Conservation (phyloP, 2,797 vertebrate genomes). For the Myoxocephalus aenaeus region DNA sequence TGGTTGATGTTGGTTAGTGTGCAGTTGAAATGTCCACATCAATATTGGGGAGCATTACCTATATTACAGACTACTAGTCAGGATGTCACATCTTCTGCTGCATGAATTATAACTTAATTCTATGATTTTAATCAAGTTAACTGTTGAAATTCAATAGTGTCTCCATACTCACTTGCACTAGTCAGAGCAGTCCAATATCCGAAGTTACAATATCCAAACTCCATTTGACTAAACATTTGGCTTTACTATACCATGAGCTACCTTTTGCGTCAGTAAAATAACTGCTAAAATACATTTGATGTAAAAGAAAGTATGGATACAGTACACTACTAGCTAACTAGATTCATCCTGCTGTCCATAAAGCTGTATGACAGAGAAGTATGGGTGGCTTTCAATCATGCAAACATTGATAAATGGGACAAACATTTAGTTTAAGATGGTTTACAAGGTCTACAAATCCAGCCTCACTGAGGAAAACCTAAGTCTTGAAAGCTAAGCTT, state of each 20-base stretch:
- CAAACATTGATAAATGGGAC: constrained; percentile 11
- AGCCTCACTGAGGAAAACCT: constrained; percentile 14
- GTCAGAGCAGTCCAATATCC: not conserved
- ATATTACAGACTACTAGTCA: not conserved
- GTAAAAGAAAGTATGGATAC: too few relatives aligned
- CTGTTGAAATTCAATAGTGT: not conserved
- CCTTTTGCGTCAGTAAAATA: not conserved
- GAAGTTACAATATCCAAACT: not conserved
- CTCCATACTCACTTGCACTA: not conserved
- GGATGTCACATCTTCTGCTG: not conserved
- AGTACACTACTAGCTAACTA: not conserved
- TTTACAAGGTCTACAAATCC: constrained; percentile 21
- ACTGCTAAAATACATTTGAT: not conserved
- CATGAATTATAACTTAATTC: not conserved
- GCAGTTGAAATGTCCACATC: not conserved
- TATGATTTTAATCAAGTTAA: not conserved
- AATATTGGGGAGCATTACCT: not conserved
- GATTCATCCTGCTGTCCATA: not conserved
- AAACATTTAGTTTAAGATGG: constrained; percentile 18
- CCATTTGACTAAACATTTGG: not conserved
- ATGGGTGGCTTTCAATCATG: not conserved
- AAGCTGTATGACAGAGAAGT: not conserved
- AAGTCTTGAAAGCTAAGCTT: constrained; percentile 37
- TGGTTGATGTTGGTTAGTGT: not conserved
- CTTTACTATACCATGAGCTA: not conserved